A percentile compares a stretch with the other conserved stretches of the same genome.
phyloP scores from a whole-genome alignment of 2,113 vertebrate species.

The Coreoperca whiteheadi region DNA sequence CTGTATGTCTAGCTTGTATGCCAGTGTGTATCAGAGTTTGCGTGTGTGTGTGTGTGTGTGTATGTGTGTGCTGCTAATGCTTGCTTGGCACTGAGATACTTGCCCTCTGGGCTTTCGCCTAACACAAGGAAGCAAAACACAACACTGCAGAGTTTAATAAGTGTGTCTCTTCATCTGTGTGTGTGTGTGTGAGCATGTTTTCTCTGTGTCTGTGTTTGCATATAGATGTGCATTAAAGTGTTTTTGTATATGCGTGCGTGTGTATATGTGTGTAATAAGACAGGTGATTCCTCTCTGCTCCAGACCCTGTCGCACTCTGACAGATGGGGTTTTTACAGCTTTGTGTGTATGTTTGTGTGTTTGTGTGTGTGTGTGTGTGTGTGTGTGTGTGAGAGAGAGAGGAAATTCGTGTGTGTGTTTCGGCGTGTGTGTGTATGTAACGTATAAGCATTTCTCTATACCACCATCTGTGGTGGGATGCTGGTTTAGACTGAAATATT shows the following conservation, averaged over 20 bases:
- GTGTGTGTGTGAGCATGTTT: neutral
- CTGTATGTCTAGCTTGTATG: neutral
- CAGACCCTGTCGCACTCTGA: conserved; percentile 63
- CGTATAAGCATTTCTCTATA: conserved; percentile 59
- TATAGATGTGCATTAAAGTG: conserved; percentile 29
- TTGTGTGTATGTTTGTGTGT: conserved; percentile 28
- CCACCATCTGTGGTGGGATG: conserved; percentile 68
- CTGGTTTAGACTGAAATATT: conserved; percentile 79
- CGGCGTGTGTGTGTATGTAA: conserved; percentile 47
- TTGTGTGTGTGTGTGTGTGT: conserved; percentile 12
- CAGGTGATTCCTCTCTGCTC: conserved; percentile 70
- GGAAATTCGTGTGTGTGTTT: neutral
- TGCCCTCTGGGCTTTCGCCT: conserved; percentile 48
- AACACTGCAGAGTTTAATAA: conserved; percentile 54
- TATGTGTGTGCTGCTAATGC: conserved; percentile 37
- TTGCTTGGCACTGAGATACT: conserved; percentile 43
- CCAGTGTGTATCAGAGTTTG: neutral
- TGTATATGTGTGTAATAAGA: conserved; percentile 49
- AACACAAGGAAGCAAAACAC: conserved; percentile 62
- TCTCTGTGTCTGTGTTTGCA: conserved; percentile 4
- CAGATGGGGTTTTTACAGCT: conserved; percentile 63
- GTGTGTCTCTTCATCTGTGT: conserved; percentile 1
- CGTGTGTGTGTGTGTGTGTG: conserved; percentile 8
- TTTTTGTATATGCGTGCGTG: conserved; percentile 22
- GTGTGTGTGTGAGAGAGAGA: neutral